Base-by-base conservation (phyloP, 64 coral and sea anemone genomes). In the Platygyra sinensis region DNA sequence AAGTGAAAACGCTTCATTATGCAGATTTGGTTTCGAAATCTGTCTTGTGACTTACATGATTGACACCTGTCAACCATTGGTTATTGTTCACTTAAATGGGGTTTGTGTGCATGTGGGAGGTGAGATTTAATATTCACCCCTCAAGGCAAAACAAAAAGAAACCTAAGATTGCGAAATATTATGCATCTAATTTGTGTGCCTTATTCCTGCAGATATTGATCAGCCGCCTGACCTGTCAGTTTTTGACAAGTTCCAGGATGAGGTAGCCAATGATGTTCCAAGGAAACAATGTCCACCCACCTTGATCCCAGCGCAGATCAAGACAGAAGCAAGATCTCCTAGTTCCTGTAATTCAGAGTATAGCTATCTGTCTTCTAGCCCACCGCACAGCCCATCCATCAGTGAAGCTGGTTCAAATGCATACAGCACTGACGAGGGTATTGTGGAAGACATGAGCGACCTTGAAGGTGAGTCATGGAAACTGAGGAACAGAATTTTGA, bases 141-240 rank as follows among this genome's bases (percentile, higher is more conserved):
- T 16, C 15, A 13, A 8, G 15, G 54, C 54, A 12, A 57, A 57
- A 57, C 14, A 57, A 57, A 57, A 57, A 57, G 10, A 46, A 46
- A 46, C 4, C 4, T 7, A 46, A 46, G 7, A 46, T 7, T 46
- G 42, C 7, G 42, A 46, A 57, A 57, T 16, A 57, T 57, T 57
- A 9, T 57, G 42, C 42, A 57, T 57, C 10, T 57, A 57, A 57
- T 57, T 57, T 57, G 54, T 3, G 15, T 57, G 11, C 10, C 54
- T 18, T 38, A 52, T 85, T 69, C 65, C 62, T 77, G 74, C 62
- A 89, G 87, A 78, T 60, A 31, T 59, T 60, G 88, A 81, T 24
- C 64, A 90, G 20, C 6, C 36, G 19, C 89, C 89, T 18, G 89
- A 91, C 72, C 20, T 63, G 18, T 76, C 67, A 19, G 32, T 91